Evolutionary conservation across 35 echinoderm and acorn worm species (phyloP), one percentile per base, ranked within the genome.

Genomic region (Ophioderma brevispina): DNA sequence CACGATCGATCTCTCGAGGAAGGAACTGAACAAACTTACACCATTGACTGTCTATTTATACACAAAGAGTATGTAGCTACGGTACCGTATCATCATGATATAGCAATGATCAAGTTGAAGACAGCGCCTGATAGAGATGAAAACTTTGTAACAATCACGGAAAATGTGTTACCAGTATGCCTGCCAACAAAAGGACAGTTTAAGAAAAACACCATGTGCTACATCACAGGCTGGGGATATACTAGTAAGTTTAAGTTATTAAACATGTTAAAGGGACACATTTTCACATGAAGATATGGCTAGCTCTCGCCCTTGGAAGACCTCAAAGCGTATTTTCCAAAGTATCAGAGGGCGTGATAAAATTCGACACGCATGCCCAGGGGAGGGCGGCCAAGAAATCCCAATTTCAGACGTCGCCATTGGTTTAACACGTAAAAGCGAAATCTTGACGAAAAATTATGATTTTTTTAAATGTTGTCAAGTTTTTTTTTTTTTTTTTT

Each of bases 201-300:
- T 38, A 35, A 80, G 38, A 82, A 75, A 8, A 87, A 91, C 0
- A 82, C 87, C 39, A 42, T 64, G 31, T 96, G 94, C 32, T 89
- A 81, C 31, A 82, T 96, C 55, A 96, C 94, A 0, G 94, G 94
- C 13, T 96, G 94, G 94, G 94, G 94, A 4, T 93, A 96, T 64
- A 96, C 76, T 78, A 76, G 94, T 96, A 82, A 80, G 77, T 85
- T 10, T 10, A n/a, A n/a, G n/a, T n/a, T n/a, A n/a, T n/a, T n/a
- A n/a, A n/a, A n/a, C n/a, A n/a, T n/a, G n/a, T n/a, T n/a, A n/a
- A n/a, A n/a, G n/a, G n/a, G n/a, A n/a, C n/a, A n/a, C n/a, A n/a
- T n/a, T n/a, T n/a, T n/a, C n/a, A n/a, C n/a, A n/a, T n/a, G n/a
- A n/a, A n/a, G n/a, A n/a, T n/a, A n/a, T n/a, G n/a, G n/a, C n/a